phyloP scores from a whole-genome alignment of 2,888 invertebrate species.

The Pterostichus madidus region DNA sequence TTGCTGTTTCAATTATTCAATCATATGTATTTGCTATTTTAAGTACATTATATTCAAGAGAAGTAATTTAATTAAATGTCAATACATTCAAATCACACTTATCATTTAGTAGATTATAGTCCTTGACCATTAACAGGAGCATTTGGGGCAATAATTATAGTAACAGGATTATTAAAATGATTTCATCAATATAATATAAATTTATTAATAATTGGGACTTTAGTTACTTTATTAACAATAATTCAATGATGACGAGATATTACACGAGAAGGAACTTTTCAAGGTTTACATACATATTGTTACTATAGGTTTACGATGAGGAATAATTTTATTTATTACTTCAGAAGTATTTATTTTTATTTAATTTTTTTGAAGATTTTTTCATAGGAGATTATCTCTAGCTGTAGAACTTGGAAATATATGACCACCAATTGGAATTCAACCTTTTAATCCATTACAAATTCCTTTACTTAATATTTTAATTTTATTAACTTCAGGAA shows the following conservation, averaged over 20 bases:
- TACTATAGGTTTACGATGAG: constrained; percentile 81
- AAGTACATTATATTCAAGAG: constrained; percentile 84
- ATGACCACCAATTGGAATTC: constrained; percentile 82
- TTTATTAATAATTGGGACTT: constrained; percentile 79
- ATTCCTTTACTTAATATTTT: constrained; percentile 85
- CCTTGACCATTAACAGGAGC: constrained; percentile 83
- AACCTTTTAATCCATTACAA: constrained; percentile 82
- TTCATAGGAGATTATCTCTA: constrained; percentile 78
- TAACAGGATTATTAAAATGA: constrained; percentile 82
- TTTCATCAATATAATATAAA: constrained; percentile 80
- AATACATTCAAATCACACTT: constrained; percentile 81
- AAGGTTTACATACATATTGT: constrained; percentile 84
- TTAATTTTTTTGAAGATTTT: constrained; percentile 82
- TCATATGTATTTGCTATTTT: constrained; percentile 84
- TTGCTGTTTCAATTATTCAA: constrained; percentile 83
- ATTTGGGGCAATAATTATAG: constrained; percentile 80
- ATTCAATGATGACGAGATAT: constrained; percentile 87
- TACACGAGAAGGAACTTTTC: constrained; percentile 83
- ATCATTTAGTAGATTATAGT: constrained; percentile 82
- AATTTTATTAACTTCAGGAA: constrained; percentile 83
- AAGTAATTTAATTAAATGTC: constrained; percentile 82
- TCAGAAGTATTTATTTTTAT: constrained; percentile 84
- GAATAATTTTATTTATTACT: constrained; percentile 87
- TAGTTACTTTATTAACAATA: constrained; percentile 78
- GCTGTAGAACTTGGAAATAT: constrained; percentile 79